Evolutionary conservation across 2,888 invertebrate species (phyloP).

Genomic region (Cheiracanthium punctorium): DNA sequence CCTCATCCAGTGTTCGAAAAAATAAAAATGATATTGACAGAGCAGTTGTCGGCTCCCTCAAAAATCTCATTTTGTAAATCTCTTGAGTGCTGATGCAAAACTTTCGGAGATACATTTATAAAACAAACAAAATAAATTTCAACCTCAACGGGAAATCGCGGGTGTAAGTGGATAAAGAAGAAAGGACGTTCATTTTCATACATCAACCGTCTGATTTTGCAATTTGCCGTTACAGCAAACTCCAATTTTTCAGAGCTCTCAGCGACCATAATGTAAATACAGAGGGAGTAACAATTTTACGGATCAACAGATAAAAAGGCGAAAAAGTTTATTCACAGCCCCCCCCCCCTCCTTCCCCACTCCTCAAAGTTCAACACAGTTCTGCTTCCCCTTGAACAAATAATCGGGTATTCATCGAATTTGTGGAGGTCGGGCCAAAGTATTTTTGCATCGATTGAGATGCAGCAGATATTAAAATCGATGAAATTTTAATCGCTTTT

Average conservation of each 20-base stretch:
- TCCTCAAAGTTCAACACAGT: too few relatives aligned
- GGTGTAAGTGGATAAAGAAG: background rate
- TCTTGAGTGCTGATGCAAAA: too few relatives aligned
- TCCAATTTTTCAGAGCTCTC: background rate
- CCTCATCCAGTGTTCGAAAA: too few relatives aligned
- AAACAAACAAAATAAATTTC: slow-evolving; percentile 6
- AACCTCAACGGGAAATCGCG: background rate
- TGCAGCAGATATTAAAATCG: slow-evolving; percentile 47
- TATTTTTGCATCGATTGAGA: slow-evolving; percentile 40
- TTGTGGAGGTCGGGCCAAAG: slow-evolving; percentile 24
- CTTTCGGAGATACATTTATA: slow-evolving; percentile 72
- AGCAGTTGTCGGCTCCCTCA: too few relatives aligned
- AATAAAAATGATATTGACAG: too few relatives aligned
- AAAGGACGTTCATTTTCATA: background rate
- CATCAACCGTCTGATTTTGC: background rate
- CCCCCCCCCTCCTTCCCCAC: slow-evolving; percentile 4
- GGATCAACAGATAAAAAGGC: slow-evolving; percentile 24
- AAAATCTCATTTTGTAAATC: too few relatives aligned
- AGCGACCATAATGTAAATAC: slow-evolving; percentile 38
- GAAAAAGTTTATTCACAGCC: slow-evolving; percentile 49
- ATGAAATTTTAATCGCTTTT: slow-evolving; percentile 57
- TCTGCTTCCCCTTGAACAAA: slow-evolving; percentile 18
- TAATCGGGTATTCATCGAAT: slow-evolving; percentile 48
- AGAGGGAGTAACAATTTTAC: slow-evolving; percentile 27
- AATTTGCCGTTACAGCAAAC: background rate